A percentile compares a stretch with the other conserved stretches of the same genome.
These are phyloP conservation scores for Trinectes maculatus DNA, from an alignment of 2,113 vertebrate species.

Conservation along the genomic window DNA sequence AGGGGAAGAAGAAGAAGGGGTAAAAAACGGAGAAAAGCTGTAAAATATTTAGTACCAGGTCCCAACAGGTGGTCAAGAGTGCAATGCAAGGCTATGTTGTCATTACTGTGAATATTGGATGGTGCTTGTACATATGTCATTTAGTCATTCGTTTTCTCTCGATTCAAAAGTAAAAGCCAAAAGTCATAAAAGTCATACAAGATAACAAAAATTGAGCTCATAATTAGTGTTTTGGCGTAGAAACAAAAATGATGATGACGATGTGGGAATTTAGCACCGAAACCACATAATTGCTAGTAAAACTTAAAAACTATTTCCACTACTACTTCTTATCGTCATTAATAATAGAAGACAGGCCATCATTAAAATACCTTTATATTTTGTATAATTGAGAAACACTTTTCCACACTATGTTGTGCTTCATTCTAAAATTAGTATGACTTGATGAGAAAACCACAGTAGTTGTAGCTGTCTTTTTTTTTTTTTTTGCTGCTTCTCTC, in stretches of 20 bases:
- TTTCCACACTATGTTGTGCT: background rate
- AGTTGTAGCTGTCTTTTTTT: background rate
- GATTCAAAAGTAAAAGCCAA: slow-evolving; percentile 74
- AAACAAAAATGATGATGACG: slow-evolving; percentile 55
- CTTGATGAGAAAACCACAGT: background rate
- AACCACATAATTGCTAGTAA: slow-evolving; percentile 34
- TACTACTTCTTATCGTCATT: no score
- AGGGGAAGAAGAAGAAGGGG: slow-evolving; percentile 74
- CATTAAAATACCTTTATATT: background rate
- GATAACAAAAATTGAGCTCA: slow-evolving; percentile 16
- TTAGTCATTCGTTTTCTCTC: slow-evolving; percentile 57
- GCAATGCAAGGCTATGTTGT: slow-evolving; percentile 66
- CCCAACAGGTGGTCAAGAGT: slow-evolving; percentile 91
- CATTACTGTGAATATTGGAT: slow-evolving; percentile 67
- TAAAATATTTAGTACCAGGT: slow-evolving; percentile 88
- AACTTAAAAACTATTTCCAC: slow-evolving; percentile 11
- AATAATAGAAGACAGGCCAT: no score
- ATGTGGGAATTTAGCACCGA: slow-evolving; percentile 34
- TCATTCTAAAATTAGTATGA: background rate
- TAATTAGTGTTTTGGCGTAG: slow-evolving; percentile 31
- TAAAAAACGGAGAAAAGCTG: slow-evolving; percentile 80
- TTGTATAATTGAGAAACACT: background rate
- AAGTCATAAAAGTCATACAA: slow-evolving; percentile 11
- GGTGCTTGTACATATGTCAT: slow-evolving; percentile 81
- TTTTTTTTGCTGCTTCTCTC: slow-evolving; percentile 1